These are phyloP conservation scores for Neogobius melanostomus DNA, from an alignment of 2,113 vertebrate species.

Conservation along the genomic window DNA sequence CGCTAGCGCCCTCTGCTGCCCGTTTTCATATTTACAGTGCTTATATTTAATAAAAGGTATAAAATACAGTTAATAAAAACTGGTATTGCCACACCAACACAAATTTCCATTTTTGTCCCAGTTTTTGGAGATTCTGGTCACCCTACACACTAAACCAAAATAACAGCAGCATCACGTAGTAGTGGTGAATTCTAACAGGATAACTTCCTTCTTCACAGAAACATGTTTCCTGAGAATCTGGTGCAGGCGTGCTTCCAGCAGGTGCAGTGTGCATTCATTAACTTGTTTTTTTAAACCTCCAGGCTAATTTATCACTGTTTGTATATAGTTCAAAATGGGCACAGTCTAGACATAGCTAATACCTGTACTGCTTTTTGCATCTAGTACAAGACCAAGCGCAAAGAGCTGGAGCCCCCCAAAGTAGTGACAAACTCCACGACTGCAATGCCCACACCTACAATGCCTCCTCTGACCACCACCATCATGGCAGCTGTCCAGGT, in stretches of 20 bases:
- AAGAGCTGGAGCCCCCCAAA: constrained; percentile 74
- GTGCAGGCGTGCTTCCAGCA: constrained; percentile 98
- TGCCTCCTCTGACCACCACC: constrained; percentile 62
- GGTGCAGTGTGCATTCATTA: constrained; percentile 68
- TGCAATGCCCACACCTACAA: constrained; percentile 44
- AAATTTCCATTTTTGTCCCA: no score
- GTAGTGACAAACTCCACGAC: constrained; percentile 64
- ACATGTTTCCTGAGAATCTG: constrained; percentile 98
- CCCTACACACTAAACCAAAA: not conserved
- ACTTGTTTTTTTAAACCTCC: not conserved
- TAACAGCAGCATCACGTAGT: not conserved
- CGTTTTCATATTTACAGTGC: no score
- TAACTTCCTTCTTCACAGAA: constrained; percentile 73
- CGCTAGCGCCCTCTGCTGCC: no score
- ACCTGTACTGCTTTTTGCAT: constrained; percentile 10
- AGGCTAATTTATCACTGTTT: not conserved
- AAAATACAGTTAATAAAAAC: no score
- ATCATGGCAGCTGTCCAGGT: constrained; percentile 71
- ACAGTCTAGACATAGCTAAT: not conserved
- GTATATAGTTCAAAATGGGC: no score
- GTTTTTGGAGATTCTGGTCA: no score
- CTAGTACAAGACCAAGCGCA: constrained; percentile 93
- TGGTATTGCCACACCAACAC: no score
- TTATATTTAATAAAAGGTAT: no score
- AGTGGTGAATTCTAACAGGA: not conserved